These are phyloP conservation scores for Thaumetopoea pityocampa DNA, from an alignment of 1,140 invertebrate genomes.

Conservation along the genomic window DNA sequence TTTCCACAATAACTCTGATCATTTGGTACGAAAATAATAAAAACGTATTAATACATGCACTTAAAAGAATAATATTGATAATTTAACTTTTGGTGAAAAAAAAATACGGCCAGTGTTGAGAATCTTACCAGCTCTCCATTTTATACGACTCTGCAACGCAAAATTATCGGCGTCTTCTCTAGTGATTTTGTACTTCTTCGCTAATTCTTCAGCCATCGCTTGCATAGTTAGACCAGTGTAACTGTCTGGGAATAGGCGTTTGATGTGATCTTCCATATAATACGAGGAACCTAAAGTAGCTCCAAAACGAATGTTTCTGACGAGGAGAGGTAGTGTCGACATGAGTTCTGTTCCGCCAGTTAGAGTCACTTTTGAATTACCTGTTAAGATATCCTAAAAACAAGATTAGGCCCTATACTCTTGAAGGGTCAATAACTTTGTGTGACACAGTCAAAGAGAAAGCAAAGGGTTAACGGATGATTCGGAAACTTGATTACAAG, in stretches of 20 bases:
- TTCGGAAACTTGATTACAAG: too few species aligned
- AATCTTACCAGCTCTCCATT: slow-evolving; percentile 85
- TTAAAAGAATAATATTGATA: too few species aligned
- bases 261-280: slow-evolving; percentile 93
- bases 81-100: too few species aligned
- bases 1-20: too few species aligned
- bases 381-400: slow-evolving; percentile 88
- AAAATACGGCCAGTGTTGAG: too few species aligned
- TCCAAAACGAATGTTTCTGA: slow-evolving; percentile 93
- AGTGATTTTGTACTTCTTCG: slow-evolving; percentile 89
- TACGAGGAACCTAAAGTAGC: slow-evolving; percentile 87
- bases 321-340: slow-evolving; percentile 92
- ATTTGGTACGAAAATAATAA: too few species aligned
- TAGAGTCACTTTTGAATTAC: slow-evolving; percentile 90
- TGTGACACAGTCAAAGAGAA: too few species aligned
- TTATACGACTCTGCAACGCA: slow-evolving; percentile 86
- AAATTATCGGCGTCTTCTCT: slow-evolving; percentile 92
- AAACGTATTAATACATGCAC: too few species aligned
- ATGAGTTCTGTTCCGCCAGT: slow-evolving; percentile 96
- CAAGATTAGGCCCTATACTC: neutral
- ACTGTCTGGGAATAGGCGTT: slow-evolving; percentile 90
- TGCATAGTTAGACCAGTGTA: slow-evolving; percentile 95
- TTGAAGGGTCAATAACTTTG: too few species aligned
- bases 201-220: slow-evolving; percentile 96
- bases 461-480: too few species aligned